Percentiles rank a stretch among this genome's conserved stretches.
phyloP scores from a whole-genome alignment of 2,797 vertebrate genomes.

The Philypnodon macrostomus region DNA sequence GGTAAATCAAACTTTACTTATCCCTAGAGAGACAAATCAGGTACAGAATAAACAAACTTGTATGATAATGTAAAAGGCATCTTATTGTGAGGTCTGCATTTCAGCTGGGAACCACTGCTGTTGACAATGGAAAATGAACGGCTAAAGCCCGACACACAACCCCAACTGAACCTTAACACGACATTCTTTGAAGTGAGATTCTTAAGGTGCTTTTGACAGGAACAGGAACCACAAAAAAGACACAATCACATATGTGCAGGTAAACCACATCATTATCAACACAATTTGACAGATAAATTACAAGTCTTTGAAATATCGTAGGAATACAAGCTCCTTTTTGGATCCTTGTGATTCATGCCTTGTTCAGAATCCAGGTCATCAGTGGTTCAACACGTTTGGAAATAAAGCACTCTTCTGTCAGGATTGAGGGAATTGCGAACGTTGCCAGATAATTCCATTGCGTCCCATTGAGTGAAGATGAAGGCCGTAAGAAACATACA shows the following conservation, averaged over 20 bases:
- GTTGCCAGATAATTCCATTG: background rate
- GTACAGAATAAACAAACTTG: no score
- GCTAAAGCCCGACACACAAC: background rate
- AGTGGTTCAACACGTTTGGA: conserved; percentile 14
- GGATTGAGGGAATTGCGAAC: conserved; percentile 12
- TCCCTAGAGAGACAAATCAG: no score
- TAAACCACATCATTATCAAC: conserved; percentile 38
- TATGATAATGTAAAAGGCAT: no score
- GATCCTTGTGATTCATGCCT: conserved; percentile 42
- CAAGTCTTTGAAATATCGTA: conserved; percentile 28
- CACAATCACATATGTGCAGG: conserved; percentile 26
- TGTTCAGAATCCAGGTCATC: conserved; percentile 20
- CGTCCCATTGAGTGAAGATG: conserved; percentile 12
- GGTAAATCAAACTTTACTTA: no score
- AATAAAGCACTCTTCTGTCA: conserved; percentile 20
- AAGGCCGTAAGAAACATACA: conserved; percentile 21
- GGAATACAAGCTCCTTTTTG: conserved; percentile 27
- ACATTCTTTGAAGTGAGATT: conserved; percentile 32
- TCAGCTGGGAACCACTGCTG: background rate
- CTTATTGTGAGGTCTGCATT: no score
- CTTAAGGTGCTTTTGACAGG: conserved; percentile 28
- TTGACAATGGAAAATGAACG: no score
- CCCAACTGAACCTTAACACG: conserved; percentile 7
- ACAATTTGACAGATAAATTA: conserved; percentile 26
- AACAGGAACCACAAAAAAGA: conserved; percentile 32